Percentiles rank a stretch among this genome's conserved stretches.
Evolutionary conservation across 2,797 vertebrate species (phyloP).

Genomic region (Pygocentrus nattereri): DNA sequence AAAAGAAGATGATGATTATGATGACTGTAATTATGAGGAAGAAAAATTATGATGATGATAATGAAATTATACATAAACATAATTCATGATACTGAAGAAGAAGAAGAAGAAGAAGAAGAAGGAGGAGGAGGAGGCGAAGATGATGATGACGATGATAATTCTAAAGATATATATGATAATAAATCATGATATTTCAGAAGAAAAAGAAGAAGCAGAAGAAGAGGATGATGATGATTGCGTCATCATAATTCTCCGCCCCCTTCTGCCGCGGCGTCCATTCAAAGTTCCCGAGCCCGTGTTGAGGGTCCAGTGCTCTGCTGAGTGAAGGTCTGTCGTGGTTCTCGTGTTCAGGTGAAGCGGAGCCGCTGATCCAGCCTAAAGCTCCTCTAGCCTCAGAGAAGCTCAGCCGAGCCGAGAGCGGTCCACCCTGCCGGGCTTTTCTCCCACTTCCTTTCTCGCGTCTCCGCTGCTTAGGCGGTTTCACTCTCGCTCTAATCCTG

Average conservation of each 20-base stretch:
- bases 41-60: neutral
- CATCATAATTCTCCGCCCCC: conserved; percentile 28
- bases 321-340: neutral
- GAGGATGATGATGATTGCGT: neutral
- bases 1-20: neutral
- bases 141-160: neutral
- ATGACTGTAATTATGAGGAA: neutral
- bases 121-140: neutral
- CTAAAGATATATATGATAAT: too few species aligned
- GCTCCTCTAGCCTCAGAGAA: neutral
- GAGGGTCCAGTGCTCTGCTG: neutral
- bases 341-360: neutral
- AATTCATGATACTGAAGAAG: neutral
- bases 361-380: neutral
- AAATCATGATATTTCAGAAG: neutral
- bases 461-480: neutral
- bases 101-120: neutral
- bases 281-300: conserved; percentile 5
- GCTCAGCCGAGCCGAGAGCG: neutral
- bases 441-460: neutral
- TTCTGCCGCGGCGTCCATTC: conserved; percentile 32
- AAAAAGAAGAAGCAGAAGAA: neutral
- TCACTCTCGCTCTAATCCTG: neutral
- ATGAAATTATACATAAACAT: too few species aligned
- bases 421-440: neutral